phyloP scores from a whole-genome alignment of 2,797 vertebrate genomes.

The Thunnus albacares region DNA sequence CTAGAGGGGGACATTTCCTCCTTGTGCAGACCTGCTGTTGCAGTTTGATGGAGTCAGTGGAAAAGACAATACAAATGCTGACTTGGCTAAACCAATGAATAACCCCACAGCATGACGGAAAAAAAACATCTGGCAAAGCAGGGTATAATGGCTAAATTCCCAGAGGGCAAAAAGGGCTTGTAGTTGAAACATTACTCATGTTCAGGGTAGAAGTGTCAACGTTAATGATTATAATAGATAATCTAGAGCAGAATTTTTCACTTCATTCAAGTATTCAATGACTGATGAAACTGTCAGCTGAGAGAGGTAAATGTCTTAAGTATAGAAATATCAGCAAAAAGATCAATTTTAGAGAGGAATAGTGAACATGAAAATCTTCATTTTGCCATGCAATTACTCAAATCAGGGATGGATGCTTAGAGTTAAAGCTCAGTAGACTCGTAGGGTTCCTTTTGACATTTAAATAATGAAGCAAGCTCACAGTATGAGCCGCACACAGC shows the following conservation, averaged over 20 bases:
- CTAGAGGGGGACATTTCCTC: constrained; percentile 6
- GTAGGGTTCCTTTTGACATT: constrained; percentile 36
- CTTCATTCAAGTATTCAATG: no score
- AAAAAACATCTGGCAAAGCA: constrained; percentile 21
- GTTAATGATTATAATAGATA: constrained; percentile 4
- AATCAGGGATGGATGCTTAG: constrained; percentile 1
- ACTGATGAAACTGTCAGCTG: no score
- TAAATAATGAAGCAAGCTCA: constrained; percentile 59
- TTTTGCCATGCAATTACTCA: not conserved
- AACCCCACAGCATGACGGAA: not conserved
- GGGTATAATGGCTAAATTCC: constrained; percentile 18
- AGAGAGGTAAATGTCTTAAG: no score
- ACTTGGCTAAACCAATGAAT: constrained; percentile 23
- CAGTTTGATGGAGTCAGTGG: not conserved
- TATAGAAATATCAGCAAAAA: no score
- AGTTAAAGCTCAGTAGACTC: not conserved
- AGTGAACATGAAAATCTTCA: no score
- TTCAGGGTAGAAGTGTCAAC: constrained; percentile 16
- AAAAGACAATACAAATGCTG: constrained; percentile 27
- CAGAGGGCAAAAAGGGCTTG: not conserved
- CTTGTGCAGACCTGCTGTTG: constrained; percentile 15
- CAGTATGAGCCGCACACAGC: constrained; percentile 46
- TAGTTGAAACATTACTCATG: constrained; percentile 39
- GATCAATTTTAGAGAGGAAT: no score
- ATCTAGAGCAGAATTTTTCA: no score